Evolutionary conservation across 1,140 invertebrate genomes (phyloP), one percentile per base, ranked within the genome.

Genomic region (Scaptomyza graminum): DNA sequence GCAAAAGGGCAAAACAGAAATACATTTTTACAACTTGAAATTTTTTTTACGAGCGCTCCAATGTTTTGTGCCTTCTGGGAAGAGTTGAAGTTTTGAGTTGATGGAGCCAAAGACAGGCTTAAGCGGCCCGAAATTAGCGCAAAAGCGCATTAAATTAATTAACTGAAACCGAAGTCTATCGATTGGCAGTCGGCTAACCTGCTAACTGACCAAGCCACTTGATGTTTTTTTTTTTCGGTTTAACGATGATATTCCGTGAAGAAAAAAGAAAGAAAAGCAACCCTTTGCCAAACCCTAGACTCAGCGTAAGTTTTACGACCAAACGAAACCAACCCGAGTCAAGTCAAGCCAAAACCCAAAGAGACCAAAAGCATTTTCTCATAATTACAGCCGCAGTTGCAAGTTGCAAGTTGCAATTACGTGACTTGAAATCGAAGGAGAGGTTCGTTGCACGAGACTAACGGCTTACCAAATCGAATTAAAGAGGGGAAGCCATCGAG

Each of bases 1-100:
- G 12, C 12, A 28, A 56, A 43, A 47, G n/a, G 37, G 49, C 47
- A 51, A 50, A 80, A 64, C 74, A 67, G 63, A 87, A 87, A 78
- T 78, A 87, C 74, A 87, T 87, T 87, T 87, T 87, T 87, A 87
- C 82, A 87, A 82, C 82, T 87, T 85, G 50, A 78, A 87, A 1
- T 87, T 31, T 31, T 5, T 28, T 75, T 87, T 87, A 87, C 83
- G 82, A 87, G 78, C 81, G 63, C 59, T 50, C 47, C 62, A 70
- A 84, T 85, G 76, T 81, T 82, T 34, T 34, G 0, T 54, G 55
- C 63, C 76, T 82, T 76, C 76, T 68, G 54, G 28, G 37, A 41
- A 41, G 12, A 41, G 37, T 41, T 41, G 37, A 41, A 41, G 12
- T n/a, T 12, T 41, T 41, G 12, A 41, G 18, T 43, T 11, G 34